These are phyloP conservation scores for Epizoanthus ramosus DNA, from an alignment of 92 coral and sea anemone species.

Conservation along the genomic window DNA sequence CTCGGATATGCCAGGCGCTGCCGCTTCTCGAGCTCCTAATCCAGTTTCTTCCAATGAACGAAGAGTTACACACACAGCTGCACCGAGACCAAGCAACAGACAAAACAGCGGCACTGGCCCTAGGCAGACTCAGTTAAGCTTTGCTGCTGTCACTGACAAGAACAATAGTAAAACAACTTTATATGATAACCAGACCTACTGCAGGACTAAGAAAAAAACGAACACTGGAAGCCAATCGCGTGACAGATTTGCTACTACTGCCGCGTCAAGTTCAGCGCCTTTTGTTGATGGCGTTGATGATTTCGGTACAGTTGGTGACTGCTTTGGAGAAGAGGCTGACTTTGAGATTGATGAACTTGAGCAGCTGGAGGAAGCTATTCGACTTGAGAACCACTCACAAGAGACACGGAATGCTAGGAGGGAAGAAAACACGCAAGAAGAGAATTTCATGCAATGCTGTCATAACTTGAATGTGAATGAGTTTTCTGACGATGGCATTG, in stretches of 20 bases:
- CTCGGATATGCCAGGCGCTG: not conserved
- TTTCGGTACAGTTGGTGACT: conserved; percentile 48
- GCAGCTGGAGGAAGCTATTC: conserved; percentile 54
- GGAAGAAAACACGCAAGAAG: not conserved
- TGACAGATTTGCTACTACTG: too few relatives aligned
- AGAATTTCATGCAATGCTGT: not conserved
- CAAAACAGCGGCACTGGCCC: not conserved
- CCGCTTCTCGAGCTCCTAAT: too few relatives aligned
- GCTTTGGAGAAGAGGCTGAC: conserved; percentile 60
- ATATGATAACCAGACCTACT: not conserved
- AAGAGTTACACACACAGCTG: not conserved
- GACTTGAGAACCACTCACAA: conserved; percentile 9
- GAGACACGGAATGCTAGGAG: conserved; percentile 2
- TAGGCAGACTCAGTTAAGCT: not conserved
- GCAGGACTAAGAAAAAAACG: not conserved
- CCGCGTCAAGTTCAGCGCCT: conserved; percentile 15
- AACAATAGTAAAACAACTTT: not conserved
- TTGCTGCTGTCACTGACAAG: not conserved
- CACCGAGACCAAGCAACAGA: not conserved
- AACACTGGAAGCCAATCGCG: not conserved
- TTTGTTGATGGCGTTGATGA: conserved; percentile 42
- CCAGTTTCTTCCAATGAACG: not conserved
- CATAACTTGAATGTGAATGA: conserved; percentile 33
- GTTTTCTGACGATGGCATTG: conserved; percentile 24
- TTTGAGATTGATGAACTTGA: conserved; percentile 75